Evolutionary conservation across 2,113 vertebrate genomes (phyloP).

Genomic region (Mobula birostris): DNA sequence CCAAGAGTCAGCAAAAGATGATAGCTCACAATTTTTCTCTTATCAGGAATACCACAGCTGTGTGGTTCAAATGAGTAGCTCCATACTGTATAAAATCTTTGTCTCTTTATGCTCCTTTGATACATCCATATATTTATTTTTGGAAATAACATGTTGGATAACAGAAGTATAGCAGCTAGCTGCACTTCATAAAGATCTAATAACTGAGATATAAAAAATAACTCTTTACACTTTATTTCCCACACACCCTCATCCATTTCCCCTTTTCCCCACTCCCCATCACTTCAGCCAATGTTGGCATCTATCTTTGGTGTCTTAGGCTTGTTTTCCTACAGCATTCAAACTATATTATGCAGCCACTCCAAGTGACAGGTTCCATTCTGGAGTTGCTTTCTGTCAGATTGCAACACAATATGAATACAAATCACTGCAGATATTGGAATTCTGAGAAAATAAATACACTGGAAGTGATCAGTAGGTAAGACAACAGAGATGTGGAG

Average conservation of each 20-base stretch:
- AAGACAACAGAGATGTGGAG: no score
- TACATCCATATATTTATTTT: neutral
- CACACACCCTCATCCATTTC: no score
- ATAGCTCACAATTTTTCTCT: neutral
- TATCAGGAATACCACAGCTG: neutral
- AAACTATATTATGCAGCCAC: neutral
- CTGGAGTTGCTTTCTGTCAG: neutral
- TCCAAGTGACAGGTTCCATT: neutral
- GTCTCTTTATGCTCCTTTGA: neutral
- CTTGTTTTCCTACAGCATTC: no score
- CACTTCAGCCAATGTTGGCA: neutral
- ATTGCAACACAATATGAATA: neutral
- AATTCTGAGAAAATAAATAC: no score
- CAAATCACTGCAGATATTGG: no score
- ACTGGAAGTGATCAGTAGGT: no score
- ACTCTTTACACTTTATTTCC: neutral
- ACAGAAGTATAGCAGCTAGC: neutral
- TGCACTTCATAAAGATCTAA: constrained; percentile 15
- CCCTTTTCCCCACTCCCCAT: no score
- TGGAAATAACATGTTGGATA: neutral
- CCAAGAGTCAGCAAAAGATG: neutral
- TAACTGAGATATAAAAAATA: neutral
- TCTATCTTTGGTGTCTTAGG: neutral
- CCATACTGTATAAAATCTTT: neutral
- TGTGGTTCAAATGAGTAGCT: neutral